Percentiles rank a stretch among this genome's conserved stretches.
Evolutionary conservation across 2,113 vertebrate species (phyloP).

Genomic region (Neodon shergylaensis): DNA sequence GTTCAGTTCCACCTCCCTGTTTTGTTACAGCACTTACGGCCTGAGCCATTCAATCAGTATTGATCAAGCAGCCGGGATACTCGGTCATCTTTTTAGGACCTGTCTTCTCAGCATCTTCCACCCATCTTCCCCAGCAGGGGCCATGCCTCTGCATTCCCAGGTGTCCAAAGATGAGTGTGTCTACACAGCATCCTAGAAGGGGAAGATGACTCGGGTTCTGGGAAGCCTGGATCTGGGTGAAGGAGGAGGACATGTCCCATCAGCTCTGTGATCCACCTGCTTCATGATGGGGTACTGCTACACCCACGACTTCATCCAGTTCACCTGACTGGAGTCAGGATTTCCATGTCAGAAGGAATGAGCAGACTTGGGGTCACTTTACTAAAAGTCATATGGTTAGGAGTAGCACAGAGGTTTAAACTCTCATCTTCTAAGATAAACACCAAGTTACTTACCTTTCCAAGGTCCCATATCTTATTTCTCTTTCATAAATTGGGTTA

Average conservation of each 20-base stretch:
- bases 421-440: conserved; percentile 55
- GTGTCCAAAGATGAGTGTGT: neutral
- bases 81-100: conserved; percentile 76
- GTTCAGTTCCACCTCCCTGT: neutral
- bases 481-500: conserved; percentile 39
- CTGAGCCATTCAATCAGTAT: conserved; percentile 64
- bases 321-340: neutral
- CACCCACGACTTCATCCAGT: conserved; percentile 21
- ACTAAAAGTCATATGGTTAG: neutral
- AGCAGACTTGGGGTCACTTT: neutral
- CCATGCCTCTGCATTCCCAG: conserved; percentile 40
- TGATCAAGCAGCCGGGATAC: conserved; percentile 66
- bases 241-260: neutral
- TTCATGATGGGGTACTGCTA: neutral
- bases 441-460: conserved; percentile 9
- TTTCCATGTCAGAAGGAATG: conserved; percentile 21
- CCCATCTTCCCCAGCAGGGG: conserved; percentile 39
- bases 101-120: conserved; percentile 49
- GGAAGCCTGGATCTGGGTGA: neutral
- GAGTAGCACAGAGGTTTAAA: conserved; percentile 1
- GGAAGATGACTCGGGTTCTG: conserved; percentile 3
- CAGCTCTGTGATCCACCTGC: neutral
- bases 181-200: conserved; percentile 42
- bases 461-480: conserved; percentile 20
- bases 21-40: conserved; percentile 67